phyloP scores from a whole-genome alignment of 2,113 vertebrate species.

The Xenus cinereus region DNA sequence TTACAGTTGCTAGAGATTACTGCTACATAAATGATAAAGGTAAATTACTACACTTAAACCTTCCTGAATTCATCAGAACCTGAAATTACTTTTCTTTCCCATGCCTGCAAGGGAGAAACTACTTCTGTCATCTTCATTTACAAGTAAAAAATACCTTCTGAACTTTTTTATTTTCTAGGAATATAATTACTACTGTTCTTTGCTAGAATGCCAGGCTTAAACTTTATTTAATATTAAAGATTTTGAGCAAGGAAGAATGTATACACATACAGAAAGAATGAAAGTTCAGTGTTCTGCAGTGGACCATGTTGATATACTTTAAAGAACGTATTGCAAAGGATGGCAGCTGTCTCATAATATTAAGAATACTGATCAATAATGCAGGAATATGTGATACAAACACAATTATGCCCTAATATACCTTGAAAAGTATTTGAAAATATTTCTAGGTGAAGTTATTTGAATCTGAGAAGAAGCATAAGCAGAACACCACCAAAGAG shows the following conservation, averaged over 20 bases:
- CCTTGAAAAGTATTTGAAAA: neutral
- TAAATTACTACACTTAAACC: neutral
- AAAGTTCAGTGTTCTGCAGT: conserved; percentile 53
- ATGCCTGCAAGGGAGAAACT: conserved; percentile 7
- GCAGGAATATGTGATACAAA: neutral
- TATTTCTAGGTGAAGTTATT: neutral
- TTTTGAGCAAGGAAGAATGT: conserved; percentile 32
- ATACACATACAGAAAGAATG: conserved; percentile 30
- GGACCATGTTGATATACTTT: conserved; percentile 40
- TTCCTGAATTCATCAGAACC: conserved; percentile 7
- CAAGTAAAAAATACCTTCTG: neutral
- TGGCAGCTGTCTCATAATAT: conserved; percentile 44
- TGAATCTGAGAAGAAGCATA: neutral
- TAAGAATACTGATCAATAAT: neutral
- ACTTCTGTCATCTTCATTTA: conserved; percentile 40
- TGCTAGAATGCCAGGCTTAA: neutral
- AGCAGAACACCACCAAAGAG: neutral
- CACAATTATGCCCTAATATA: neutral
- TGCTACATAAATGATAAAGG: neutral
- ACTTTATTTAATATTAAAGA: neutral
- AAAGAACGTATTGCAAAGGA: conserved; percentile 63
- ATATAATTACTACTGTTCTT: conserved; percentile 14
- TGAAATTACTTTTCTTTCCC: conserved; percentile 2
- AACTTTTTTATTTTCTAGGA: conserved; percentile 7
- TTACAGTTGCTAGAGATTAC: neutral